Base-by-base conservation (phyloP, 2,113 vertebrate genomes). In the Paraplagusia blochii region DNA sequence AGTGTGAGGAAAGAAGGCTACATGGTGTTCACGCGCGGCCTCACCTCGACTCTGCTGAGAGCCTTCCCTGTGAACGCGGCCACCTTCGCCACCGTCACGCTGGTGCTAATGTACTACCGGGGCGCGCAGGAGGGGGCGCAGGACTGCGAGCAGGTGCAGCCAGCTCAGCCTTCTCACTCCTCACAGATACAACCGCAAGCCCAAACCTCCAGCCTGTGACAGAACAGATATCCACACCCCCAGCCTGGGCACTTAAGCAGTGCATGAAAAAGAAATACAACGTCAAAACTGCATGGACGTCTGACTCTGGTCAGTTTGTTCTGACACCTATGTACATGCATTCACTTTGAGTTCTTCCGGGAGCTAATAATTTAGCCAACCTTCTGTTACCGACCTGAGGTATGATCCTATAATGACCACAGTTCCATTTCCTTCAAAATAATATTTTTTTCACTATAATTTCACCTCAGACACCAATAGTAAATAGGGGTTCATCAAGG, bases 41-140 rank as follows among this genome's bases (percentile, higher is more conserved):
- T 99, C 45, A 93, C 94, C 4, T 98, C 97, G 76, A 99, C 97
- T 0, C 90, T 99, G 9, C 91, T 99, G 13, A 90, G 97, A 0
- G 96, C 97, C 54, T 98, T 99, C 70, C 97, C 97, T 0, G 97
- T 98, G 70, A 99, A 98, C 0, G 97, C 97, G 0, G 90, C 96
- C 9, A 99, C 96, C 36, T 97, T 99, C 8, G 94, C 96, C 36
- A 95, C 95, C 0, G 96, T 99, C 72, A 95, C 95, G 0, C 90
- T 96, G 6, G 90, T 98, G 74, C 94, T 99, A 0, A 91, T 91
- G 79, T 94, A 96, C 1, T 88, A 91, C 1, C 91, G 92, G 0
- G 86, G 90, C 0, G 79, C 76, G 0, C 87, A 91, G 7, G 61
- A 76, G 11, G 79, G 56, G 39, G 73, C 87, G 9, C 74, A 54